phyloP scores from a whole-genome alignment of 2,797 vertebrate species.

The Hybognathus amarus region DNA sequence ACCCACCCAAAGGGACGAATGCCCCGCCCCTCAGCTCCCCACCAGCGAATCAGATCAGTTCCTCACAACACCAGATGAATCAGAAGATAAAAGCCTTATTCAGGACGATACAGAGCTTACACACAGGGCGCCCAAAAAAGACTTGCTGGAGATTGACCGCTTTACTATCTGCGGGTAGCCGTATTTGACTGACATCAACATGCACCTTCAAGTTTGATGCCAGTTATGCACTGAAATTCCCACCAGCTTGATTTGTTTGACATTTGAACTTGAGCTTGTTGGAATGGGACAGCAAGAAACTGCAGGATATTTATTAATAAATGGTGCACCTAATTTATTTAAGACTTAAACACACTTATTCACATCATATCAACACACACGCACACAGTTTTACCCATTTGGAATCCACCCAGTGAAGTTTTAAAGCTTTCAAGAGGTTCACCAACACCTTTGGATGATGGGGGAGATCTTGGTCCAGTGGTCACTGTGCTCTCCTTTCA shows the following conservation, averaged over 20 bases:
- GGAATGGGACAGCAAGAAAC: conserved; percentile 26
- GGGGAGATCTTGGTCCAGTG: background rate
- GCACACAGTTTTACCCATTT: conserved; percentile 34
- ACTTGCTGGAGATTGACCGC: conserved; percentile 96
- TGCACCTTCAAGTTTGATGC: conserved; percentile 3
- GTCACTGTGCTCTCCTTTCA: background rate
- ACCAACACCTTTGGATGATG: background rate
- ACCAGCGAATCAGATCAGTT: conserved; percentile 91
- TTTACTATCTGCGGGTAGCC: conserved; percentile 99
- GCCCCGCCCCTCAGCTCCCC: conserved; percentile 77
- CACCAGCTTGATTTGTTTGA: conserved; percentile 42
- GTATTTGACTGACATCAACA: conserved; percentile 88
- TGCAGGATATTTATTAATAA: conserved; percentile 61
- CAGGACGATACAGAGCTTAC: conserved; percentile 86
- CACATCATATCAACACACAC: conserved; percentile 34
- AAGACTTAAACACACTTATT: conserved; percentile 51
- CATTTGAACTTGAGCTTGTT: conserved; percentile 28
- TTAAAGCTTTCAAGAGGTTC: background rate
- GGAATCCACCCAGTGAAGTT: conserved; percentile 5
- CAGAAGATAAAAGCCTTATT: conserved; percentile 87
- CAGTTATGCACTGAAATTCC: conserved; percentile 42
- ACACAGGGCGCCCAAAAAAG: conserved; percentile 90
- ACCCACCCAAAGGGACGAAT: conserved; percentile 78
- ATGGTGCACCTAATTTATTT: conserved; percentile 58
- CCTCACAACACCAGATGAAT: conserved; percentile 91